A percentile compares a stretch with the other conserved stretches of the same genome.
These are phyloP conservation scores for Microplitis demolitor DNA, from an alignment of 1,140 invertebrate species.

Conservation along the genomic window DNA sequence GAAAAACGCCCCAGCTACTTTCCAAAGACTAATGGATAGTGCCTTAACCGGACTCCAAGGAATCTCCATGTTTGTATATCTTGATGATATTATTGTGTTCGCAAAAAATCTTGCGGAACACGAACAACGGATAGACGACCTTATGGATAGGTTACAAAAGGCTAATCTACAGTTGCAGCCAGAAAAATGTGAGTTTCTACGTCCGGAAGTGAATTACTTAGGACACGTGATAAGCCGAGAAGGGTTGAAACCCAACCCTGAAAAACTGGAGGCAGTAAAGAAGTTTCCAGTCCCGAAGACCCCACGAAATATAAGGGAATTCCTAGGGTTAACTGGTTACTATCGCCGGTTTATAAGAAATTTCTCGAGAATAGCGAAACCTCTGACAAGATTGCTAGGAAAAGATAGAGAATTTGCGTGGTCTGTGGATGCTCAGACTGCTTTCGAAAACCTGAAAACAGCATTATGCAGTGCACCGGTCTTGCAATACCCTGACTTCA, in stretches of 20 bases:
- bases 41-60: not conserved
- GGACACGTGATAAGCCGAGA: not conserved
- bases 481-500: slow-evolving; percentile 37
- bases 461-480: slow-evolving; percentile 25
- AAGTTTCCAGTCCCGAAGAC: not conserved
- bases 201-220: not conserved
- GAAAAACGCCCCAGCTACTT: not conserved
- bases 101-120: not conserved
- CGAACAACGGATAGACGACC: not conserved
- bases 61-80: not conserved
- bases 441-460: slow-evolving; percentile 9
- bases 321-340: not conserved
- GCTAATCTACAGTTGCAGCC: not conserved
- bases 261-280: not conserved
- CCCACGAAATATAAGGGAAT: not conserved
- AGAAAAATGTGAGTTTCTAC: not conserved
- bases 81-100: slow-evolving; percentile 1
- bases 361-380: not conserved
- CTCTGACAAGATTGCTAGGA: not conserved
- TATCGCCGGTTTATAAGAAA: not conserved
- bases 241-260: not conserved
- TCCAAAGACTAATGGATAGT: not conserved
- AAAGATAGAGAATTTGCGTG: not conserved
- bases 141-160: not conserved
- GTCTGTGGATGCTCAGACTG: not conserved